These are phyloP conservation scores for Neosilurus mollespiculum DNA, from an alignment of 2,797 vertebrate species.

Conservation along the genomic window DNA sequence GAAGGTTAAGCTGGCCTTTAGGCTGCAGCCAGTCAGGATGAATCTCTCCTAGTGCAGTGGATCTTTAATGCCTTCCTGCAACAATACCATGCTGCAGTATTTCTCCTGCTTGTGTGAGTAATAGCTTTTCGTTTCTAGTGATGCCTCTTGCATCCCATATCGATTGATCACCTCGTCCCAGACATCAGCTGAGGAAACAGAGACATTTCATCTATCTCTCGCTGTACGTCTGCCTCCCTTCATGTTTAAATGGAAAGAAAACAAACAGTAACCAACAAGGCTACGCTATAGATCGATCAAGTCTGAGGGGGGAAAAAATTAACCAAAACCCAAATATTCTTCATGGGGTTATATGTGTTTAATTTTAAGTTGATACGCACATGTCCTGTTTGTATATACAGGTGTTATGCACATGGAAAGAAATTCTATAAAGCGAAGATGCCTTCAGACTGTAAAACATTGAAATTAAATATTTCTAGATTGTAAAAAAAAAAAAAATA, in stretches of 20 bases:
- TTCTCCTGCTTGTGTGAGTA: slow-evolving; percentile 34
- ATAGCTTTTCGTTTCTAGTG: slow-evolving; percentile 28
- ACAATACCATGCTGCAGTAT: slow-evolving; percentile 17
- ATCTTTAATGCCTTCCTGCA: neutral
- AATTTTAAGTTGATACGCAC: neutral
- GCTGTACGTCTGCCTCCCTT: slow-evolving; percentile 15
- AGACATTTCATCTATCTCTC: slow-evolving; percentile 26
- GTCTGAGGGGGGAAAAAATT: neutral
- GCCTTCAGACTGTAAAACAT: no score
- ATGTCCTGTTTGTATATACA: no score
- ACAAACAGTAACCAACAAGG: slow-evolving; percentile 34
- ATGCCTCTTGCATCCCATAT: slow-evolving; percentile 39
- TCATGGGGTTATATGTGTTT: neutral
- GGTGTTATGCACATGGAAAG: no score
- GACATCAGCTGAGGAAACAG: slow-evolving; percentile 31
- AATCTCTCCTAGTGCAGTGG: neutral
- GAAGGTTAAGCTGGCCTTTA: slow-evolving; percentile 18
- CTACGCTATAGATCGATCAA: slow-evolving; percentile 8
- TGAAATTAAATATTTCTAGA: no score
- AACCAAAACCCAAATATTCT: slow-evolving; percentile 2
- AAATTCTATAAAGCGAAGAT: no score
- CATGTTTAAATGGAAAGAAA: slow-evolving; percentile 34
- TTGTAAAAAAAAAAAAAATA: no score
- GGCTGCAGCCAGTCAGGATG: neutral
- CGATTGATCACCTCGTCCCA: slow-evolving; percentile 27